Conservation (phyloP, 2,888 invertebrate species). For the Lithophane leautieri region DNA sequence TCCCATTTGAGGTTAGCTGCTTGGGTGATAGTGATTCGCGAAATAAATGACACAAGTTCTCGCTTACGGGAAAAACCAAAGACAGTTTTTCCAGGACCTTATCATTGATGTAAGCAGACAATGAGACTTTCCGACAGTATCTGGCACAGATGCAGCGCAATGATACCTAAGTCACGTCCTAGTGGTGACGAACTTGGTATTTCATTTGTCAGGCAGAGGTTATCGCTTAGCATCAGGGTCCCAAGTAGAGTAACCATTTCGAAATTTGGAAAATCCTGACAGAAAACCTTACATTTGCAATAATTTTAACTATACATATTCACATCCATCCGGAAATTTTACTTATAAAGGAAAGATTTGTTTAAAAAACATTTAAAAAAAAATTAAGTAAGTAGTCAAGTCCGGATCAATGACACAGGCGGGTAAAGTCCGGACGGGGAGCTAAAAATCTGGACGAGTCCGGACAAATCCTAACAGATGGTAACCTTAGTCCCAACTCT, state of each 20-base stretch:
- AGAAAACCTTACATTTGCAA: background rate
- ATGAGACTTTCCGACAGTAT: background rate
- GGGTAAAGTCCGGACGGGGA: background rate
- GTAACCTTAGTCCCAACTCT: background rate
- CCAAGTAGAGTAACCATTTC: background rate
- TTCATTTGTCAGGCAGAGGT: conserved; percentile 11
- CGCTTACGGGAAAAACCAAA: background rate
- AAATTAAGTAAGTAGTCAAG: background rate
- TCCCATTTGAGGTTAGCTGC: no score
- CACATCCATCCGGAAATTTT: background rate
- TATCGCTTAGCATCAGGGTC: conserved; percentile 24
- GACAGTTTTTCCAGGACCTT: background rate
- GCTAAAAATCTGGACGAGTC: background rate
- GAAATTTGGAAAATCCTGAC: background rate
- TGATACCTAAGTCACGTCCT: conserved; percentile 1
- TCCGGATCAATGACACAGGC: no score
- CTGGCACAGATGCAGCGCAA: background rate
- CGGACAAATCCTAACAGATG: background rate
- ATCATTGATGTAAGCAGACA: background rate
- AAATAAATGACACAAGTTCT: background rate
- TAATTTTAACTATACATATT: background rate
- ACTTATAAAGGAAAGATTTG: no score
- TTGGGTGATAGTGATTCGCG: background rate
- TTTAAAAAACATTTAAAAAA: no score
- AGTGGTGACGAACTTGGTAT: background rate